phyloP scores from a whole-genome alignment of 2,113 vertebrate species.

The Alligator sinensis region DNA sequence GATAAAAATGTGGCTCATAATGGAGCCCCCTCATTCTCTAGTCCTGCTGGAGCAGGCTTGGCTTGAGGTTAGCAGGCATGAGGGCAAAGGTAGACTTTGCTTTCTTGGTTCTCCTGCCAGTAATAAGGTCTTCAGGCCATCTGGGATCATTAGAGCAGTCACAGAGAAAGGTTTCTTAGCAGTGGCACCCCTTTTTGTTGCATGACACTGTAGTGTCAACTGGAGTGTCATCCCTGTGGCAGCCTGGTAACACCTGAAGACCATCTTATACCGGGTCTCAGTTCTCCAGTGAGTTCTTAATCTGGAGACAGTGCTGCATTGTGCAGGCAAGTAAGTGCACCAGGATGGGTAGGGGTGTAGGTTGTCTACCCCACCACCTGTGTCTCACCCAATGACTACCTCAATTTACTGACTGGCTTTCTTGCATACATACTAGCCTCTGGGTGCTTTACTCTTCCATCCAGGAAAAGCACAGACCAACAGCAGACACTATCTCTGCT shows the following conservation, averaged over 20 bases:
- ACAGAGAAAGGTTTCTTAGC: background rate
- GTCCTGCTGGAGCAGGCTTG: background rate
- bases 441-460: too few species aligned
- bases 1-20: background rate
- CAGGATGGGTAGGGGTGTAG: too few species aligned
- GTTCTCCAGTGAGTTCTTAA: background rate
- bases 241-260: background rate
- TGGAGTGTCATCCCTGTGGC: background rate
- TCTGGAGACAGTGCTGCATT: background rate
- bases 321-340: background rate
- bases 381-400: too few species aligned
- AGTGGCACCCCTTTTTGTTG: background rate
- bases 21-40: background rate
- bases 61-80: background rate
- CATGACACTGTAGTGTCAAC: background rate
- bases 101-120: background rate
- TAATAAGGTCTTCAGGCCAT: too few species aligned
- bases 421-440: too few species aligned
- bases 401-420: too few species aligned
- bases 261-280: background rate
- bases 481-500: too few species aligned
- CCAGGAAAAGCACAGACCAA: too few species aligned
- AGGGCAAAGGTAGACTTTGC: background rate
- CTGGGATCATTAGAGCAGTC: background rate
- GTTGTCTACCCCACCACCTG: too few species aligned